Base-by-base conservation (phyloP, 1,140 invertebrate species). In the Tetramorium alpestre region DNA sequence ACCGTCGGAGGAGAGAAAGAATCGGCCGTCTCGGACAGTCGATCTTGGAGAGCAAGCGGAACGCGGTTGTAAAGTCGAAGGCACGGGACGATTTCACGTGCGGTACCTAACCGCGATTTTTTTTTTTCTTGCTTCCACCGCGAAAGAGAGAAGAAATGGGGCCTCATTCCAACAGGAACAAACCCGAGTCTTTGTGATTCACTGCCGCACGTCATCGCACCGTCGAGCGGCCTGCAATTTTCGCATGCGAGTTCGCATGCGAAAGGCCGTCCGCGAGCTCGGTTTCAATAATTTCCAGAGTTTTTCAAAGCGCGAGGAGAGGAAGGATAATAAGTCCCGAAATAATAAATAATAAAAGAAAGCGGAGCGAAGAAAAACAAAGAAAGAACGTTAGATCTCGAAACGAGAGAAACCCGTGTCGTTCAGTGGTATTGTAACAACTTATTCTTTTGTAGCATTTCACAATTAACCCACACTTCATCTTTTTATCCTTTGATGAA, bases 1-100 rank as follows among this genome's bases (percentile, higher is more conserved):
- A 85, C 88, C 33, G 44, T 69, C 75, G 44, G 38, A 60, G 38
- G 6, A 13, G 28, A 41, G 10, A 18, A 54, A 73, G 51, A 73
- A 69, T 62, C 18, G 8, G 16, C n/a, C 18, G 54, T 28, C 38
- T 76, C 22, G 73, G 22, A 22, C 56, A 4, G 28, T 47, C 75
- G 62, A 54, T 84, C 75, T 76, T 65, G 80, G 54, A 85, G 88
- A 85, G 81, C 64, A 75, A 78, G 56, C 73, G 58, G 58, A 89
- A 70, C 78, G 49, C 88, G 72, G 58, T n/a, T 60, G 73, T 89
- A 88, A 89, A 89, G 54, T 47, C 56, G 22, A 22, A 33, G 18
- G 28, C 60, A 38, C 11, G 25, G 44, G 25, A 49, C 58, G 58
- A 65, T 78, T 78, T 78, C 60, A 78, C 18, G 44, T 65, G 44